These are phyloP conservation scores for Triplophysa yarkandensis DNA, from an alignment of 2,797 vertebrate genomes.

Conservation along the genomic window DNA sequence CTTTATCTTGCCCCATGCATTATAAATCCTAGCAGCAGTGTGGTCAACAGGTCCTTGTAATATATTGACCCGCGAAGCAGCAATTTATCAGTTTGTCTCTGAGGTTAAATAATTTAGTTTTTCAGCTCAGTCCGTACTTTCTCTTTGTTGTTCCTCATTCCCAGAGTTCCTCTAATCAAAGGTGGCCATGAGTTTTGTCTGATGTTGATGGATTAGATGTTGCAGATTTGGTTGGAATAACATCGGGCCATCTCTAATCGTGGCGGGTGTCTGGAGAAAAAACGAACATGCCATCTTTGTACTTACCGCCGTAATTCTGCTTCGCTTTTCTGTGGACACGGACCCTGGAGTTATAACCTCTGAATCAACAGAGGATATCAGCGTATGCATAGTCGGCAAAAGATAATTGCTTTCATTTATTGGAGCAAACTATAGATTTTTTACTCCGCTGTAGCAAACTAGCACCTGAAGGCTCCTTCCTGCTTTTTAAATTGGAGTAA, in stretches of 20 bases:
- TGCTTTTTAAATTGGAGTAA: conserved; percentile 65
- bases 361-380: conserved; percentile 71
- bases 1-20: conserved; percentile 78
- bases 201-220: conserved; percentile 53
- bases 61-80: conserved; percentile 73
- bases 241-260: conserved; percentile 60
- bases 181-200: conserved; percentile 29
- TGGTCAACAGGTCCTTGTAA: conserved; percentile 75
- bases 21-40: conserved; percentile 76
- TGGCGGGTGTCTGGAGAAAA: conserved; percentile 64
- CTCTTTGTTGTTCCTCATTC: conserved; percentile 59
- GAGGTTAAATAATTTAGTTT: conserved; percentile 82
- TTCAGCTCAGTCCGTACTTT: conserved; percentile 71
- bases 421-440: conserved; percentile 68
- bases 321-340: conserved; percentile 59
- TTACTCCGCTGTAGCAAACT: conserved; percentile 57
- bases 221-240: conserved; percentile 56
- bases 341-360: conserved; percentile 65
- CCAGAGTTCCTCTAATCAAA: conserved; percentile 33
- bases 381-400: conserved; percentile 57
- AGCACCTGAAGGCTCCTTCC: conserved; percentile 56
- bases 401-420: conserved; percentile 74
- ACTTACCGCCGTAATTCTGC: conserved; percentile 64
- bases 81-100: conserved; percentile 81
- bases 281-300: conserved; percentile 58